Conservation (phyloP, 2,888 invertebrate species). For the Rotaria magnacalcarata region DNA sequence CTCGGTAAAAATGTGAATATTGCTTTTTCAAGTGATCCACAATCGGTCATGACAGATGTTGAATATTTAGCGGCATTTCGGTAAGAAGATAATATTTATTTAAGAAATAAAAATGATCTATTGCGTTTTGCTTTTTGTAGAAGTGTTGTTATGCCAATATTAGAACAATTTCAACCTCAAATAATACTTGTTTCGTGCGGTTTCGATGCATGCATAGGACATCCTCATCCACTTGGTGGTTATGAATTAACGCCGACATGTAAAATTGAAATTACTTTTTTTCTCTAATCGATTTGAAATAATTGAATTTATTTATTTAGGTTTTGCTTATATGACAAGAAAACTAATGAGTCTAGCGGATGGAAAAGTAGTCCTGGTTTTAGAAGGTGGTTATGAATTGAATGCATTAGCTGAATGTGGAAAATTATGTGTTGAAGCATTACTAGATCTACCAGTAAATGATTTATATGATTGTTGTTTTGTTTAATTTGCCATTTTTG, state of each 20-base stretch:
- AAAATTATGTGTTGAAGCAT: constrained; percentile 86
- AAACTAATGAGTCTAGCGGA: constrained; percentile 83
- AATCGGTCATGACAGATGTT: constrained; percentile 89
- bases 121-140: constrained; percentile 60
- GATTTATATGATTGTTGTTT: background rate
- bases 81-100: constrained; percentile 49
- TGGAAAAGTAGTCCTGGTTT: constrained; percentile 80
- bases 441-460: constrained; percentile 70
- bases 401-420: constrained; percentile 93
- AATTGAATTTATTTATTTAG: constrained; percentile 48
- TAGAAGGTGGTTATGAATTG: constrained; percentile 94
- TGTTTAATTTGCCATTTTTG: background rate
- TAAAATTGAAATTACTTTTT: constrained; percentile 48
- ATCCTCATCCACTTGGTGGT: constrained; percentile 88
- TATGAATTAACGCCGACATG: constrained; percentile 88
- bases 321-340: constrained; percentile 89
- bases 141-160: constrained; percentile 88
- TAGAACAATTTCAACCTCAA: constrained; percentile 74
- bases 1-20: constrained; percentile 91
- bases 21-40: constrained; percentile 83
- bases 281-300: background rate
- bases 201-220: constrained; percentile 91
- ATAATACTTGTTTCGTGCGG: constrained; percentile 92
- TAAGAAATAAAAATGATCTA: background rate
- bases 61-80: constrained; percentile 86